Percentiles rank a stretch among this genome's conserved stretches.
Conservation (phyloP, 2,888 invertebrate species). For the Panopea generosa region DNA sequence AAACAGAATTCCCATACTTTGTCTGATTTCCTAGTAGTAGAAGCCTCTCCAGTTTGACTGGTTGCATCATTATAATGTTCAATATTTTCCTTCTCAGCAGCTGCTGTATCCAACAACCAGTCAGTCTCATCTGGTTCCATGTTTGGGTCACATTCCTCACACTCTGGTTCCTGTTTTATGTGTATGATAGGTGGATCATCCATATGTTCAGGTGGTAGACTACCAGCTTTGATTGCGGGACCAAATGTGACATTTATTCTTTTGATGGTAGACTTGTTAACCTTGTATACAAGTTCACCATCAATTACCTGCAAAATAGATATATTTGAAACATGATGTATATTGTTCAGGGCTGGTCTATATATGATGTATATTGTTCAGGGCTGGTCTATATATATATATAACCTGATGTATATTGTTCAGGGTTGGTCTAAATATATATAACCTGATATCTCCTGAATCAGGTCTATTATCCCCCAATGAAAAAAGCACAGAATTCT, state of each 20-base stretch:
- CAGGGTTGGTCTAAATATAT: too few relatives aligned
- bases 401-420: too few relatives aligned
- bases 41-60: constrained; percentile 7
- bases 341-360: too few relatives aligned
- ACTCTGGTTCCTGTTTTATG: background rate
- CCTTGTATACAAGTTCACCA: constrained; percentile 75
- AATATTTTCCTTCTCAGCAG: constrained; percentile 65
- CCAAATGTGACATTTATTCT: constrained; percentile 72
- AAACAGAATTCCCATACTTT: too few relatives aligned
- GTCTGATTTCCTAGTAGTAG: constrained; percentile 4
- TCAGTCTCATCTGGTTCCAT: constrained; percentile 20
- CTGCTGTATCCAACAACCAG: constrained; percentile 45
- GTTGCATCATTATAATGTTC: constrained; percentile 42
- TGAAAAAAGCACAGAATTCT: too few relatives aligned
- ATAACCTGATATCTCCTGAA: too few relatives aligned
- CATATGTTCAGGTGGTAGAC: constrained; percentile 5
- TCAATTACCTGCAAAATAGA: constrained; percentile 72
- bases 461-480: too few relatives aligned
- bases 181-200: constrained; percentile 2
- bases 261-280: constrained; percentile 71
- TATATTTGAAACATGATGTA: too few relatives aligned
- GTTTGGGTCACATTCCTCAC: background rate
- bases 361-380: too few relatives aligned
- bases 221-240: constrained; percentile 58
- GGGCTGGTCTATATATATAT: too few relatives aligned